These are phyloP conservation scores for Lontra canadensis DNA, from an alignment of 2,113 vertebrate genomes.

Conservation along the genomic window DNA sequence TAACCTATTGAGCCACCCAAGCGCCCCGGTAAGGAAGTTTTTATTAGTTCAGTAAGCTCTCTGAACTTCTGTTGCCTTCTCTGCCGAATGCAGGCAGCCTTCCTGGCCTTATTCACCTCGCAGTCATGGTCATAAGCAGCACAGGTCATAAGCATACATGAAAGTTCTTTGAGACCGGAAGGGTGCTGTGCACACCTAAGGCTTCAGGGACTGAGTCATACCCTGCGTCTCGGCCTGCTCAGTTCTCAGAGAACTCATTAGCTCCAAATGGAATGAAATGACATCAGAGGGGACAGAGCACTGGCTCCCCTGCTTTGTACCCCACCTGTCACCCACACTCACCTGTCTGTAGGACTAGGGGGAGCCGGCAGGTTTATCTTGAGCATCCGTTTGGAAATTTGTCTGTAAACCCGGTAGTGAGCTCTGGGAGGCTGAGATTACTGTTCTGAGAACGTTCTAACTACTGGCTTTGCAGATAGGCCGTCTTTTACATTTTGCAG, in stretches of 20 bases:
- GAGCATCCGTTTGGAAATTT: constrained; percentile 64
- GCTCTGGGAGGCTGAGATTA: constrained; percentile 75
- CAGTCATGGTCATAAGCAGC: not conserved
- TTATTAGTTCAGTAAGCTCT: not conserved
- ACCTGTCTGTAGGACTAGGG: not conserved
- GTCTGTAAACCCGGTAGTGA: constrained; percentile 77
- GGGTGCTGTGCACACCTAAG: not conserved
- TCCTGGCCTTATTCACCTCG: not conserved
- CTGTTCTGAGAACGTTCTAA: constrained; percentile 78
- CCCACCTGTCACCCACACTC: not conserved
- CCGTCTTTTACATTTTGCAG: constrained; percentile 73
- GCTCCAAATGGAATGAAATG: not conserved
- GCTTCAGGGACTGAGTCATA: not conserved
- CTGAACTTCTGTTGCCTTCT: not conserved
- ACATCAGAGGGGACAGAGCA: accelerated
- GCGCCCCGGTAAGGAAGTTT: not conserved
- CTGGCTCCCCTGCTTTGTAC: not conserved
- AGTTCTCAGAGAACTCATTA: not conserved
- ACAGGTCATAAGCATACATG: not conserved
- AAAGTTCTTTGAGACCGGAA: not conserved
- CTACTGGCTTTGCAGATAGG: constrained; percentile 74
- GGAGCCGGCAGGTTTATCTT: not conserved
- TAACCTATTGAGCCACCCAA: too few relatives aligned
- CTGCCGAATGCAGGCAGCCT: not conserved
- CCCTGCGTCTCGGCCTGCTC: not conserved